Conservation (phyloP, 30 jellyfish, hydroid and myxozoan genomes). For the Morbakka virulenta region DNA sequence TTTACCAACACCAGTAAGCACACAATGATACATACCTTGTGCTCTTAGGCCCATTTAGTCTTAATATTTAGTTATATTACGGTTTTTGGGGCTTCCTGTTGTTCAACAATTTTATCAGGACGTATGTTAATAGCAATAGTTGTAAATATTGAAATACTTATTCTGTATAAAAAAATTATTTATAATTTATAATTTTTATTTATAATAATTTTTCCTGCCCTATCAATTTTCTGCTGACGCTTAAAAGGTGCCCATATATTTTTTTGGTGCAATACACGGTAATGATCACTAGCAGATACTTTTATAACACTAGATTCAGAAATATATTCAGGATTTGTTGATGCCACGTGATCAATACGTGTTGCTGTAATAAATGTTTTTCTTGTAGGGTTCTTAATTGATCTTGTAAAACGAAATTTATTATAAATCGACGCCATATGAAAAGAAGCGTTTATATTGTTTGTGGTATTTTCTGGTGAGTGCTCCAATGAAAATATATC, state of each 20-base stretch:
- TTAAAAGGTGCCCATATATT: slow-evolving; percentile 19
- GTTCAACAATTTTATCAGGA: no score
- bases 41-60: no score
- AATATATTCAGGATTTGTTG: slow-evolving; percentile 17
- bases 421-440: slow-evolving; percentile 45
- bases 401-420: slow-evolving; percentile 25
- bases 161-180: no score
- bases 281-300: slow-evolving; percentile 26
- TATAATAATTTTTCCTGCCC: slow-evolving; percentile 25
- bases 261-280: slow-evolving; percentile 15
- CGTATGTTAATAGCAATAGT: no score
- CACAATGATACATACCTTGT: no score
- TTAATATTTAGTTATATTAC: no score
- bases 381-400: slow-evolving; percentile 33
- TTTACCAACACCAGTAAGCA: no score
- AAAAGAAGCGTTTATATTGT: slow-evolving; percentile 25
- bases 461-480: slow-evolving; percentile 25
- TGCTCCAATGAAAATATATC: no score
- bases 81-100: no score
- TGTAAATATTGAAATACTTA: no score
- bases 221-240: slow-evolving; percentile 22
- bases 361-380: slow-evolving; percentile 23
- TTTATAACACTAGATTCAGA: slow-evolving; percentile 30
- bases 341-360: slow-evolving; percentile 13
- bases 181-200: no score